Conservation (phyloP, 2,113 vertebrate genomes). For the Cnemophilus loriae region DNA sequence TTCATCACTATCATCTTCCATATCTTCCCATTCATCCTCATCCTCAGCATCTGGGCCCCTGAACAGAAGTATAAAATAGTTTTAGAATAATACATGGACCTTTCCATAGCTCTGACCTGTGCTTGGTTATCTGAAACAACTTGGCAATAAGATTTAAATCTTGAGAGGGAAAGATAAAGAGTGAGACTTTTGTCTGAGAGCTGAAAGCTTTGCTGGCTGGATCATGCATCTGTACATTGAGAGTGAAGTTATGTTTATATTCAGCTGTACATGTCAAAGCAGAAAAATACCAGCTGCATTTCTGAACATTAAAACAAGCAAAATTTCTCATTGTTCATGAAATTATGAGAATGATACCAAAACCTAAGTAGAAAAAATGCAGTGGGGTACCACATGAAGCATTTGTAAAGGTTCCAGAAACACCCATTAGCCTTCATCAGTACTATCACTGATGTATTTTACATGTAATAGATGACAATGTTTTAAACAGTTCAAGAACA, state of each 20-base stretch:
- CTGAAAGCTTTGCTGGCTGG: neutral
- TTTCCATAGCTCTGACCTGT: neutral
- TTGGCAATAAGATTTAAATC: neutral
- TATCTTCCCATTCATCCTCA: constrained; percentile 83
- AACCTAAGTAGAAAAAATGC: neutral
- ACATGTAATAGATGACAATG: neutral
- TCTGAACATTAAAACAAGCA: neutral
- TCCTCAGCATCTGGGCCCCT: constrained; percentile 58
- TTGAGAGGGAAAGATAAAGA: neutral
- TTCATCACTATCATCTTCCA: constrained; percentile 68
- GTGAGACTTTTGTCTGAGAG: neutral
- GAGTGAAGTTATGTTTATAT: neutral
- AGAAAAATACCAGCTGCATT: neutral
- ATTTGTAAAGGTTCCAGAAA: neutral
- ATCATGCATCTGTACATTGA: neutral
- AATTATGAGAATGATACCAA: neutral
- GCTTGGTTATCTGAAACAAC: neutral
- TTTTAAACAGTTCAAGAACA: neutral
- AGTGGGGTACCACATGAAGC: neutral
- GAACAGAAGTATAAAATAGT: neutral
- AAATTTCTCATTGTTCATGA: neutral
- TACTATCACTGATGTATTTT: neutral
- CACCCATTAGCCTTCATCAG: neutral
- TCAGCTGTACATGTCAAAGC: neutral
- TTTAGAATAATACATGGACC: neutral